Evolutionary conservation across 2,113 vertebrate species (phyloP).

Genomic region (Orthochromis indermauri): DNA sequence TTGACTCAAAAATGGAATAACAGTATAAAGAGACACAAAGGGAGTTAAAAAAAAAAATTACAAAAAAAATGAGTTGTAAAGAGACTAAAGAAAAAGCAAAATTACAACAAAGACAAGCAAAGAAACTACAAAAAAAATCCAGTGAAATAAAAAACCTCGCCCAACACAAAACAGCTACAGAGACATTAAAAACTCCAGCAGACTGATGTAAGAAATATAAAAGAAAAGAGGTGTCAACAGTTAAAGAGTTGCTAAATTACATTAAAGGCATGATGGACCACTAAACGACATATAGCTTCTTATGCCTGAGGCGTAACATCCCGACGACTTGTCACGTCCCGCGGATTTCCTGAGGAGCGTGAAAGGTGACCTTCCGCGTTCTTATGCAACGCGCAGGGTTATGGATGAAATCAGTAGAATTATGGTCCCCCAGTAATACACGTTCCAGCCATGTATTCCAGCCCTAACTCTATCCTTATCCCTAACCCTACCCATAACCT

Average conservation of each 20-base stretch:
- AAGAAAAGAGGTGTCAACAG: not conserved
- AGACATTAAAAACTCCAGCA: not conserved
- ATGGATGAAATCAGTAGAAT: not conserved
- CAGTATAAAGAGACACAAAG: not conserved
- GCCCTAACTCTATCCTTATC: accelerated
- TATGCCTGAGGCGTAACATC: not conserved
- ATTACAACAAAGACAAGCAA: not conserved
- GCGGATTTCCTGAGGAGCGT: not conserved
- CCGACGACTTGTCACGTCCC: not conserved
- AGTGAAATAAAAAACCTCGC: not conserved
- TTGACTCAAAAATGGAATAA: not conserved
- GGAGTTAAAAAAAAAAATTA: not conserved
- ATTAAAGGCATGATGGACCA: not conserved
- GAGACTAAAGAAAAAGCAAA: not conserved
- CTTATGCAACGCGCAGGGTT: not conserved
- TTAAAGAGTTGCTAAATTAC: not conserved
- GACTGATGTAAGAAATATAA: not conserved
- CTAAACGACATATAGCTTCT: not conserved
- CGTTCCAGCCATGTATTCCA: not conserved
- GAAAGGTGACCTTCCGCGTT: not conserved
- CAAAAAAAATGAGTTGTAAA: accelerated
- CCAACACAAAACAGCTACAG: not conserved
- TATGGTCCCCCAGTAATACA: not conserved
- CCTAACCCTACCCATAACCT: not conserved
- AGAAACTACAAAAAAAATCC: not conserved